Percentiles rank a stretch among this genome's conserved stretches.
Evolutionary conservation across 2,113 vertebrate genomes (phyloP).

Genomic region (Corapipo altera): DNA sequence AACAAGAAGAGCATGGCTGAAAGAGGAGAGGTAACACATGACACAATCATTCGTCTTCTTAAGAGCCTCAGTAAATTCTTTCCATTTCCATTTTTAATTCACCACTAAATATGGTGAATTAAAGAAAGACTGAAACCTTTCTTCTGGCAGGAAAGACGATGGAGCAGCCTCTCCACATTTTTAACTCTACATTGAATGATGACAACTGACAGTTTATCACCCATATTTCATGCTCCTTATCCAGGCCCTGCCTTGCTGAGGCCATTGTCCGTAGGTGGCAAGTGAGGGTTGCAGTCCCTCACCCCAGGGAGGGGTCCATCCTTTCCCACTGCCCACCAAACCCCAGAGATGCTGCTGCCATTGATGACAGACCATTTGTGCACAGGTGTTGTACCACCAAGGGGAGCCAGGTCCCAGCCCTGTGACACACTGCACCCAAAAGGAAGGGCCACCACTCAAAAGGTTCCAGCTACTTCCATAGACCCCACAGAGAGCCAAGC

Average conservation of each 20-base stretch:
- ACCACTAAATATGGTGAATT: neutral
- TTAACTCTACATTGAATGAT: neutral
- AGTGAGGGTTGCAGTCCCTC: rapidly evolving
- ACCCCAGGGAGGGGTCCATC: neutral
- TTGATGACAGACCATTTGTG: rapidly evolving
- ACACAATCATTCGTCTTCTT: neutral
- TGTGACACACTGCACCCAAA: rapidly evolving
- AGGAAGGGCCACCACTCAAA: neutral
- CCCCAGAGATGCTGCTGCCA: neutral
- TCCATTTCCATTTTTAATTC: slow-evolving; percentile 23
- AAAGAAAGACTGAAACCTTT: neutral
- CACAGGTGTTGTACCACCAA: rapidly evolving
- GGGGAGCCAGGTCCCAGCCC: neutral
- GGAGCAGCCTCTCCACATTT: neutral
- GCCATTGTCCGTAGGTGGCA: rapidly evolving
- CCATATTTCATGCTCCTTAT: neutral
- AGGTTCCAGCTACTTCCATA: neutral
- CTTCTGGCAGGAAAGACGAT: neutral
- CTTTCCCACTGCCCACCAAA: neutral
- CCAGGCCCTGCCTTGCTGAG: neutral
- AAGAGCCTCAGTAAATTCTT: neutral
- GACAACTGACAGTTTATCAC: neutral
- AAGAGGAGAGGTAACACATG: neutral
- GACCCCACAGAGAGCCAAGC: neutral
- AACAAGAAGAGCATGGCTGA: neutral